phyloP scores from a whole-genome alignment of 2,113 vertebrate genomes.

The Leiothrix lutea region DNA sequence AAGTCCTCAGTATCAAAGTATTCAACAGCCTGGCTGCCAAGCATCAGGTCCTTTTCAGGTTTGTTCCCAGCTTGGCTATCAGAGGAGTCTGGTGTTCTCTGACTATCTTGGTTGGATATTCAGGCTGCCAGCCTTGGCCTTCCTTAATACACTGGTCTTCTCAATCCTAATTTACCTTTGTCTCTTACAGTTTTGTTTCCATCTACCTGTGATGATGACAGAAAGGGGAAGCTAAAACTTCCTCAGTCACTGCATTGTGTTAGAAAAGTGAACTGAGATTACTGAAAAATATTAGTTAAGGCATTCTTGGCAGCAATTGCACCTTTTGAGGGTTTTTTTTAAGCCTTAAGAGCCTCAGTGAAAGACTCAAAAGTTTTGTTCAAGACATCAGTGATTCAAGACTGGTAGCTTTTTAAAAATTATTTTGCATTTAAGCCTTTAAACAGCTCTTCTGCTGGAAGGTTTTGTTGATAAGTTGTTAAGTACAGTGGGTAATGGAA shows the following conservation, averaged over 20 bases:
- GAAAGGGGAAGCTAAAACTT: not conserved
- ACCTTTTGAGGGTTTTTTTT: not conserved
- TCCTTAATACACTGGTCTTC: not conserved
- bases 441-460: not conserved
- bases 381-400: not conserved
- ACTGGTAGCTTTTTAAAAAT: not conserved
- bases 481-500: not conserved
- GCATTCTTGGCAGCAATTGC: not conserved
- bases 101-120: not conserved
- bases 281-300: not conserved
- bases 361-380: not conserved
- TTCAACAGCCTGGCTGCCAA: not conserved
- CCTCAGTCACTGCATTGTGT: not conserved
- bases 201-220: not conserved
- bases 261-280: not conserved
- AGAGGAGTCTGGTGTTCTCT: not conserved
- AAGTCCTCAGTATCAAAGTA: not conserved
- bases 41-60: not conserved
- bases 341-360: not conserved
- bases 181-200: not conserved
- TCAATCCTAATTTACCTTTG: not conserved
- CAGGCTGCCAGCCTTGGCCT: not conserved
- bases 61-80: not conserved
- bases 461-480: not conserved
- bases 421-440: not conserved